A percentile compares a stretch with the other conserved stretches of the same genome.
Conservation (phyloP, 2,113 vertebrate genomes). For the Syrrhaptes paradoxus region DNA sequence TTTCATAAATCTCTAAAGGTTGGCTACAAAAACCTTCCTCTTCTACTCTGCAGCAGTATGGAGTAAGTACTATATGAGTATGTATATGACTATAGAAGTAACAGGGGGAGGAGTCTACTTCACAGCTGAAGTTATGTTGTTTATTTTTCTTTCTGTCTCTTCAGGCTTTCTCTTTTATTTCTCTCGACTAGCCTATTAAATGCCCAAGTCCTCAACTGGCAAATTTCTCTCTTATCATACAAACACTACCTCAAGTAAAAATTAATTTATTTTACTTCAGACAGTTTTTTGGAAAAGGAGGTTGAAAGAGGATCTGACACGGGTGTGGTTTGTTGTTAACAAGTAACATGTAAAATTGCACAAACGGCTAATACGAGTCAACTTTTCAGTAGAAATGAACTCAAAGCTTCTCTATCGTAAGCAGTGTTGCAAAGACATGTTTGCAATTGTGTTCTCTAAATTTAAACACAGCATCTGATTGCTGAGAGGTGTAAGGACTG, state of each 20-base stretch:
- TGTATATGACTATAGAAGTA: background rate
- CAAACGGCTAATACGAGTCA: background rate
- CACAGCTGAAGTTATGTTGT: background rate
- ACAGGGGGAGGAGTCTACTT: background rate
- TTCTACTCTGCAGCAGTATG: background rate
- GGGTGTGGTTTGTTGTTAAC: background rate
- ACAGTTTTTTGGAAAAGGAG: background rate
- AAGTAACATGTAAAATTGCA: background rate
- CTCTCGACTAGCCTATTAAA: background rate
- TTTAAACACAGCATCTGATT: background rate
- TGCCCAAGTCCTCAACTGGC: background rate
- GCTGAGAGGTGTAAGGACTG: background rate
- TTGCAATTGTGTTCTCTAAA: background rate
- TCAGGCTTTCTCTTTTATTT: background rate
- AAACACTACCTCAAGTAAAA: background rate
- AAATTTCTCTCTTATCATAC: background rate
- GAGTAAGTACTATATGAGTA: background rate
- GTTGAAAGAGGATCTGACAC: background rate
- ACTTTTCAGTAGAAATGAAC: background rate
- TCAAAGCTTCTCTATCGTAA: background rate
- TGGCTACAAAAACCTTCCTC: background rate
- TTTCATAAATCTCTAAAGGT: background rate
- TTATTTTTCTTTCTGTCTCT: background rate
- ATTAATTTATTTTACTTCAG: background rate
- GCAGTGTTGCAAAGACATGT: background rate